Conservation (phyloP, 2,888 invertebrate genomes). For the Drosophila prolongata region DNA sequence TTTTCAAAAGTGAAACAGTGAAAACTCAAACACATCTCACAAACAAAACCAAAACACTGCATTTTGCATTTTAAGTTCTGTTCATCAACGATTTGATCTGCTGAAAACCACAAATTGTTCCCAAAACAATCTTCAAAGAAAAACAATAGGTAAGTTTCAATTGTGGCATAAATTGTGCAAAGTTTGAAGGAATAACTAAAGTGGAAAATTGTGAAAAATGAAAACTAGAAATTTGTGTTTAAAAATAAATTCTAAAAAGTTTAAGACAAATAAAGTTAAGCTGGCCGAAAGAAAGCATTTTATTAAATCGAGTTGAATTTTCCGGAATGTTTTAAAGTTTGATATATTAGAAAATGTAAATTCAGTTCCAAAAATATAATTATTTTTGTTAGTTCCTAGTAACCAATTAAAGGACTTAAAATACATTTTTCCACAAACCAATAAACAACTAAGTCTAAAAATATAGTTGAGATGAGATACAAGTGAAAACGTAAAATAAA, state of each 20-base stretch:
- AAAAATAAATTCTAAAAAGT: not conserved
- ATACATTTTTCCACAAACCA: not conserved
- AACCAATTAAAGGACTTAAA: not conserved
- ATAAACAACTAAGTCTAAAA: conserved; percentile 14
- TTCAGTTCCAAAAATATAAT: not conserved
- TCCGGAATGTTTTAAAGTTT: too few relatives aligned
- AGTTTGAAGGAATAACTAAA: conserved; percentile 1
- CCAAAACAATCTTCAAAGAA: conserved; percentile 21
- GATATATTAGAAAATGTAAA: not conserved
- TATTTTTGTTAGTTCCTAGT: not conserved
- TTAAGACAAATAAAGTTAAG: not conserved
- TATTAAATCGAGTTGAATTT: too few relatives aligned
- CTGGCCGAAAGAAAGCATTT: not conserved
- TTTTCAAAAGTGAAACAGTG: conserved; percentile 57
- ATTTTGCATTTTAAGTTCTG: conserved; percentile 25
- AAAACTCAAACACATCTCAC: conserved; percentile 27
- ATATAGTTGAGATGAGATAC: conserved; percentile 5
- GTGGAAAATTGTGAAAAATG: conserved; percentile 8
- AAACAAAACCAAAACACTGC: conserved; percentile 17
- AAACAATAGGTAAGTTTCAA: conserved; percentile 35
- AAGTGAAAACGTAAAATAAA: conserved; percentile 6
- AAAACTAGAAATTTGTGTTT: not conserved
- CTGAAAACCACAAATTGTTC: conserved; percentile 25
- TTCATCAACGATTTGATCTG: not conserved
- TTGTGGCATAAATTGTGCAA: conserved; percentile 5